Evolutionary conservation across 2,797 vertebrate species (phyloP), one percentile per base, ranked within the genome.

Genomic region (Sciurus vulgaris): DNA sequence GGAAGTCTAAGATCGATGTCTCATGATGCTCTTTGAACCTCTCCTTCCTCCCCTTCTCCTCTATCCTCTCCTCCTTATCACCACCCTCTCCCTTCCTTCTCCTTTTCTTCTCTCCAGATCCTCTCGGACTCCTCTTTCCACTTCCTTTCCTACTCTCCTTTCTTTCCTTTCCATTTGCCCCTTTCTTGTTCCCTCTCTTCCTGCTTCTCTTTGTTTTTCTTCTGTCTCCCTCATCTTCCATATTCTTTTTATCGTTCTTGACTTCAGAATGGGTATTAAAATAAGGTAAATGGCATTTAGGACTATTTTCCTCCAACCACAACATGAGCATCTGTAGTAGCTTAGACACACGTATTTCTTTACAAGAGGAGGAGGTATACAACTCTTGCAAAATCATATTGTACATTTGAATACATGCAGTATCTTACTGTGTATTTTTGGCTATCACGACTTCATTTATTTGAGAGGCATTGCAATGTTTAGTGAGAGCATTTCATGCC

Each of bases 221-320:
- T 74, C 20, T 11, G 12, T 44, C 3, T 35, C 15, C 24, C 10
- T 73, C 47, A 14, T 76, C 28, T 67, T 87, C 35, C 7, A 18
- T 65, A 63, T 88, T 84, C n/a, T 44, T 82, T 73, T 78, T 88
- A 44, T 89, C 44, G 30, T 47, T 87, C 24, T 93, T 94, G 22
- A 85, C 20, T 91, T 91, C 35, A 81, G 41, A 78, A 47, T 63
- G 72, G 73, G 5, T 51, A 22, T 81, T 49, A 82, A 61, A 59
- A 89, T 94, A 38, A 93, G 51, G 9, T 41, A 83, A 82, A 44
- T 76, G 89, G 49, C 14, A 41, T 38, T 72, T 81, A 79, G 20
- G 7, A 24, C 8, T 56, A 8, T 26, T 41, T 35, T n/a, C n/a
- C 44, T 67, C 3, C 9, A n/a, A 61, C 8, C 26, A 77, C 2